Conservation (phyloP, 1,140 invertebrate species). For the Drosophila asahinai region DNA sequence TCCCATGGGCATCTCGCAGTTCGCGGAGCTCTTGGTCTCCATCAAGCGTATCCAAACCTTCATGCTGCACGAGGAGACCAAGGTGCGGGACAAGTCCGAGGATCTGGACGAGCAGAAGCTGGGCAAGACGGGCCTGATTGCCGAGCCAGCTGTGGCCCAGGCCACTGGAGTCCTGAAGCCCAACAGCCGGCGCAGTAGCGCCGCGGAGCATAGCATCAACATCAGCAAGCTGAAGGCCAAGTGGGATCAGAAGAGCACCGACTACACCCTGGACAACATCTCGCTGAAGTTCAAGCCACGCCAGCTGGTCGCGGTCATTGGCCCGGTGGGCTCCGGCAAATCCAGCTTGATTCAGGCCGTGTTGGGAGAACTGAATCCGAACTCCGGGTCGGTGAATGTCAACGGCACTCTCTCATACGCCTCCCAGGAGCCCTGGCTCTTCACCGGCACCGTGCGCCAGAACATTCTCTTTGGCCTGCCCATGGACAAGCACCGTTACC, state of each 20-base stretch:
- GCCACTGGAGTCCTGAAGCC: slow-evolving; percentile 64
- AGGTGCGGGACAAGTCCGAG: slow-evolving; percentile 75
- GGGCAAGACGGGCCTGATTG: slow-evolving; percentile 30
- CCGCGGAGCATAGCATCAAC: slow-evolving; percentile 47
- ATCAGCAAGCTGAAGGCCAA: slow-evolving; percentile 79
- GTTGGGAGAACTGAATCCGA: slow-evolving; percentile 91
- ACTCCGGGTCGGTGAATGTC: slow-evolving; percentile 88
- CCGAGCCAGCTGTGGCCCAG: slow-evolving; percentile 47
- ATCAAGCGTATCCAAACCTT: slow-evolving; percentile 89
- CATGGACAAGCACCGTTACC: slow-evolving; percentile 91
- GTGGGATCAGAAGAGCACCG: slow-evolving; percentile 83
- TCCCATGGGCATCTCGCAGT: slow-evolving; percentile 88
- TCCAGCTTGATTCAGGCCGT: slow-evolving; percentile 93
- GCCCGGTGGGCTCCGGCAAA: slow-evolving; percentile 92
- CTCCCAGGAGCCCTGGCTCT: slow-evolving; percentile 97
- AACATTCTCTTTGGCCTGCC: slow-evolving; percentile 95
- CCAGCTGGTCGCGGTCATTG: slow-evolving; percentile 89
- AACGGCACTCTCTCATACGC: slow-evolving; percentile 94
- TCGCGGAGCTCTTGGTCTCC: slow-evolving; percentile 90
- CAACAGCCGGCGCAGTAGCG: slow-evolving; percentile 53
- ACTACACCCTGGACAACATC: slow-evolving; percentile 87
- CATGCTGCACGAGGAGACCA: slow-evolving; percentile 89
- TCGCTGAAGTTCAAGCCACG: slow-evolving; percentile 88
- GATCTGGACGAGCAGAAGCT: slow-evolving; percentile 66
- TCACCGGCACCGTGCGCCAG: slow-evolving; percentile 91